Conservation (phyloP, 30 jellyfish, hydroid and myxozoan genomes). For the Aurelia coerulea region DNA sequence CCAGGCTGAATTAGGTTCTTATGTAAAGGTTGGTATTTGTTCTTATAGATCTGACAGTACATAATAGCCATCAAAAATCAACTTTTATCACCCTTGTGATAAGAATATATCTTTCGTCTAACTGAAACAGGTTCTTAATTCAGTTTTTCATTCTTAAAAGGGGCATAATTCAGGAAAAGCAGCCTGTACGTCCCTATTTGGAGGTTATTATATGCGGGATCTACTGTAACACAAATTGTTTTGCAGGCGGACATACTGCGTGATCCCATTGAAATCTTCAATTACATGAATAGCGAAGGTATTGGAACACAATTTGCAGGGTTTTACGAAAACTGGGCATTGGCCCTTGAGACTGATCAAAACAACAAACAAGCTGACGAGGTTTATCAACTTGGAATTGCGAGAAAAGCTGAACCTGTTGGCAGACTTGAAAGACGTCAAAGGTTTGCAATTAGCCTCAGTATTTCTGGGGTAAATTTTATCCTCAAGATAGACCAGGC, state of each 20-base stretch:
- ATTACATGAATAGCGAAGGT: conserved; percentile 73
- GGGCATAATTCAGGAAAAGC: no score
- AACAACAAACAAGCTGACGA: conserved; percentile 77
- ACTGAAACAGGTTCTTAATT: no score
- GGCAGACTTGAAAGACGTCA: conserved; percentile 57
- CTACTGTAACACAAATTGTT: no score
- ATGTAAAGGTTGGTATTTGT: no score
- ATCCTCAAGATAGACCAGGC: no score
- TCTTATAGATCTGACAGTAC: neutral
- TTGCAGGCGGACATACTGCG: conserved; percentile 66
- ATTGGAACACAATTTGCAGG: conserved; percentile 70
- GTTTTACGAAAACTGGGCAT: conserved; percentile 85
- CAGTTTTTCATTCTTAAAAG: no score
- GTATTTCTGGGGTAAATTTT: neutral
- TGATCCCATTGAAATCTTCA: conserved; percentile 80
- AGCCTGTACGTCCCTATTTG: no score
- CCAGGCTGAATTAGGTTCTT: no score
- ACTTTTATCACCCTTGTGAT: neutral
- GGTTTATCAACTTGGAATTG: conserved; percentile 77
- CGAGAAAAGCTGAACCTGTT: conserved; percentile 86
- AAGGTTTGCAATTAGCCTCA: conserved; percentile 46
- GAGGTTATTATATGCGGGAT: no score
- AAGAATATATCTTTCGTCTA: neutral
- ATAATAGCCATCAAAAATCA: neutral
- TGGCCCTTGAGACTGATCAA: conserved; percentile 55